Percentiles rank a stretch among this genome's conserved stretches.
Evolutionary conservation across 2,888 invertebrate genomes (phyloP).

Genomic region (Sesia apiformis): DNA sequence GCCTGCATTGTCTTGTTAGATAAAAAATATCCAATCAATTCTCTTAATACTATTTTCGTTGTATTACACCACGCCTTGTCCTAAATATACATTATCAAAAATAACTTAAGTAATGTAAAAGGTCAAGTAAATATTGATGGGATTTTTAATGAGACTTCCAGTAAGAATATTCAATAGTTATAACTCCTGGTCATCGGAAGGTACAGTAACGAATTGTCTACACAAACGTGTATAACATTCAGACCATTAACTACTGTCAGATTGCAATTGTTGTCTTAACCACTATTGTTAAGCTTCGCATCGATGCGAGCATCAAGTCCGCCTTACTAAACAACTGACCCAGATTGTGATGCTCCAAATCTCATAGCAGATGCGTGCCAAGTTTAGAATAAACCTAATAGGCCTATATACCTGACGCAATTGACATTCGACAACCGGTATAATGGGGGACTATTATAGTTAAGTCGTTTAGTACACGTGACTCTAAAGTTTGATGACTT

Average conservation of each 20-base stretch:
- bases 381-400: slow-evolving; percentile 34
- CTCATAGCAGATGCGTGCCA: slow-evolving; percentile 45
- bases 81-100: not conserved
- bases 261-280: slow-evolving; percentile 10
- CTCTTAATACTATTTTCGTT: not conserved
- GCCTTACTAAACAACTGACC: slow-evolving; percentile 65
- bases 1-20: slow-evolving; percentile 31
- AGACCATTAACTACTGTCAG: slow-evolving; percentile 5
- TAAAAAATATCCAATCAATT: slow-evolving; percentile 6
- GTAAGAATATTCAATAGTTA: no score
- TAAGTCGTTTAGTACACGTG: not conserved
- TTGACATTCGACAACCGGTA: slow-evolving; percentile 8
- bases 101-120: not conserved
- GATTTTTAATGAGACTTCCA: no score
- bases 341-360: slow-evolving; percentile 59
- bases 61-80: not conserved
- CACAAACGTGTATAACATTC: not conserved
- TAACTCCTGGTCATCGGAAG: no score
- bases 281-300: slow-evolving; percentile 21
- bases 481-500: not conserved
- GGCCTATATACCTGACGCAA: slow-evolving; percentile 10
- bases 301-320: slow-evolving; percentile 21
- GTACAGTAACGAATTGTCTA: not conserved
- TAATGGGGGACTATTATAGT: slow-evolving; percentile 7
- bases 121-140: not conserved